phyloP scores from a whole-genome alignment of 2,888 invertebrate genomes.

The Megalurothrips usitatus region DNA sequence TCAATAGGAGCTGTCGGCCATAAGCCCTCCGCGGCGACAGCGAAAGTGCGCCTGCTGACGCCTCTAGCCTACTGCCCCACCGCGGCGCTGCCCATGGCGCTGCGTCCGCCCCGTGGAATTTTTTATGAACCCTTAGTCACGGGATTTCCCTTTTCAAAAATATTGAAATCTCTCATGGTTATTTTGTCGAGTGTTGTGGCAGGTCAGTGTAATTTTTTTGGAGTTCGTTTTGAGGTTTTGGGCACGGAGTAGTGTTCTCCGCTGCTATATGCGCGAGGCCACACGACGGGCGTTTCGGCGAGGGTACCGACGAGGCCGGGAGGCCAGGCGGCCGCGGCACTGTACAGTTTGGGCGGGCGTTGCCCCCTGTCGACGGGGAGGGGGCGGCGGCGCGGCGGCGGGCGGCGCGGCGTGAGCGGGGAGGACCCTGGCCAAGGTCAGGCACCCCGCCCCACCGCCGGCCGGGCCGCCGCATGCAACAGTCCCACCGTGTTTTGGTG shows the following conservation, averaged over 20 bases:
- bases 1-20: too few species aligned
- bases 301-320: neutral
- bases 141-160: too few species aligned
- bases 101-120: too few species aligned
- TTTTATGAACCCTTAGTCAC: too few species aligned
- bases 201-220: too few species aligned
- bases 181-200: too few species aligned
- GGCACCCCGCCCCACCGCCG: neutral
- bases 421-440: constrained; percentile 13
- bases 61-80: too few species aligned
- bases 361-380: neutral
- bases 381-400: neutral
- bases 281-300: neutral
- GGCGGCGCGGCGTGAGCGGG: neutral
- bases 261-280: too few species aligned
- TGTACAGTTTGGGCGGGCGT: neutral
- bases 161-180: too few species aligned
- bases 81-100: too few species aligned
- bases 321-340: neutral
- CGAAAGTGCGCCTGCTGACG: neutral
- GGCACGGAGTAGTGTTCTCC: too few species aligned
- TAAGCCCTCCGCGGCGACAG: neutral
- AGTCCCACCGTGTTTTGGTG: constrained; percentile 22
- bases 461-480: constrained; percentile 13
- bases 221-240: too few species aligned